Base-by-base conservation (phyloP, 2,113 vertebrate species). In the Cercocebus atys region DNA sequence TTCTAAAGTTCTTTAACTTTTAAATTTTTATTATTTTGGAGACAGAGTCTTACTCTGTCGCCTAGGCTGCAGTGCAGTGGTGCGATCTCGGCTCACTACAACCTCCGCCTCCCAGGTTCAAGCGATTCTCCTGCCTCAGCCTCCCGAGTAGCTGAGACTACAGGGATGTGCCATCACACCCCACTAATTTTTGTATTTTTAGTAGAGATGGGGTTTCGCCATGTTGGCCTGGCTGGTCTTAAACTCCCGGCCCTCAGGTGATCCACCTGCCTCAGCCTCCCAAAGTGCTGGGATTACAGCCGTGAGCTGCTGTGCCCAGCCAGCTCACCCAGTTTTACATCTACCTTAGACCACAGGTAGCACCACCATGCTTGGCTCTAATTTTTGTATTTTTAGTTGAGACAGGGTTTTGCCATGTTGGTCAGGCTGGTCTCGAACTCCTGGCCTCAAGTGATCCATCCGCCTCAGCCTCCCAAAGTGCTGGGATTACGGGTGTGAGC, bases 1-100 rank as follows among this genome's bases (percentile, higher is more conserved):
- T 96, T 93, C 38, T 45, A 66, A 88, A 52, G 23, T 59, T 81
- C 52, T 76, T 95, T 93, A 40, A 35, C 35, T 80, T 93, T 43
- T 50, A 75, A 52, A 47, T 40, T 84, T 93, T 43, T 50, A 86
- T 68, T 68, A 8, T 68, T 68, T 68, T 68, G 16, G 66, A n/a
- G 32, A 35, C 3, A 4, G 59, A 25, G 32, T 68, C 66, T 68
- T 16, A 68, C 6, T 68, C 32, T n/a, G 66, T 68, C 16, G 7
- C 66, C 16, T 6, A 35, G 32, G 7, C 6, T 68, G 32, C 30
- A 68, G 32, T 35, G 66, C 66, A 68, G 66, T 35, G 32, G 66
- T 64, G 27, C 12, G 5, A 64, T 35, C 66, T 68, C 32, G 0
- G 61, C 66, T 35, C 66, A 68, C 16, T 8, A 35, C 66, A n/a